Evolutionary conservation across 2,797 vertebrate genomes (phyloP), one percentile per base, ranked within the genome.

Genomic region (Atherinosoma microstoma): DNA sequence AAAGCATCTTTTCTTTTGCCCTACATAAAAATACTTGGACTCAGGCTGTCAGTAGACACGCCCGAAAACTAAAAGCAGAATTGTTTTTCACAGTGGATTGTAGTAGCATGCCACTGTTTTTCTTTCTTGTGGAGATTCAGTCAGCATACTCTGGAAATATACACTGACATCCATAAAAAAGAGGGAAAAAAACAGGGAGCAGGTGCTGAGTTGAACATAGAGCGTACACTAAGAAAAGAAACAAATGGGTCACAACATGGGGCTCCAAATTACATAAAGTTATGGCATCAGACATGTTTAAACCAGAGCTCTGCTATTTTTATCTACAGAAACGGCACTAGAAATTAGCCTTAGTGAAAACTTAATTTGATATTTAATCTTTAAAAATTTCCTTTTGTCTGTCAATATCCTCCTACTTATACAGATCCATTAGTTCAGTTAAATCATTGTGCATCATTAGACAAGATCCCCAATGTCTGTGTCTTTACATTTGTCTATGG

Each of bases 51-150:
- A 9, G 34, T 27, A 60, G 24, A 51, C 24, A 27, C 42, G 18
- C 47, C 27, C 22, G 9, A 54, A n/a, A 7, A 27, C 57, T 64
- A 32, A 61, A 61, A 32, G 18, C 30, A 27, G 47, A 49, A 36
- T 38, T n/a, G 45, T 47, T 16, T 47, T 60, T 51, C 32, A 69
- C 58, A 60, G 53, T 56, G 27, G 24, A 56, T 56, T 56, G 57
- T 34, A 59, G 42, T 20, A 51, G 11, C 42, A 24, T 22, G 49
- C 20, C n/a, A 24, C 49, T 51, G 53, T 47, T 22, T 32, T 40
- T 12, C n/a, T 45, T 30, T 47, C 32, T 58, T 22, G 6, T 69
- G 13, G 12, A 29, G 6, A 11, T 27, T 35, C 3, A 47, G 29
- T 38, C n/a, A 4, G 57, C 5, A 8, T 45, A 42, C 3, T 20